These are phyloP conservation scores for Plebejus melissa DNA, from an alignment of 2,888 invertebrate species.

Conservation along the genomic window DNA sequence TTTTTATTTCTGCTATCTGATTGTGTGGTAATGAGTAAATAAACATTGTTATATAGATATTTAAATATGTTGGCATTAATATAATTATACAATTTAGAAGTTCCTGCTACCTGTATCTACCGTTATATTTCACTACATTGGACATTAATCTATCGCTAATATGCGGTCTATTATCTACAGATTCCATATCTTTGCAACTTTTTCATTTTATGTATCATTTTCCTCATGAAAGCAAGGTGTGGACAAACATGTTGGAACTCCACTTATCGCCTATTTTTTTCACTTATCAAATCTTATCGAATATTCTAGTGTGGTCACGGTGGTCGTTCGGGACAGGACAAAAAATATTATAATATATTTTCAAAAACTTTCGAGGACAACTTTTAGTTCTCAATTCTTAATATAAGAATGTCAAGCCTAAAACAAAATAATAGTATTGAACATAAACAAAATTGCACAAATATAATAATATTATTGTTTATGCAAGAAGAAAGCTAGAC, in stretches of 20 bases:
- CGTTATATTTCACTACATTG: not conserved
- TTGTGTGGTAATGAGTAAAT: not conserved
- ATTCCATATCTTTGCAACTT: constrained; percentile 16
- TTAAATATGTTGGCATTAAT: not conserved
- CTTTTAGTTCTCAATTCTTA: not conserved
- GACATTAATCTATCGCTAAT: not conserved
- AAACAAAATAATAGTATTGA: not conserved
- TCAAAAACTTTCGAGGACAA: not conserved
- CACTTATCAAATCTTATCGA: constrained; percentile 12
- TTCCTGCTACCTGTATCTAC: not conserved
- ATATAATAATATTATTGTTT: not conserved
- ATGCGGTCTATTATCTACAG: not conserved
- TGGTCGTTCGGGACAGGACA: not conserved
- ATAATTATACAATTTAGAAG: not conserved
- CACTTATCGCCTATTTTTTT: not conserved
- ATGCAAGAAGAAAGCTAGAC: not conserved
- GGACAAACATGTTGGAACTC: not conserved
- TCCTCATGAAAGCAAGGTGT: constrained; percentile 16
- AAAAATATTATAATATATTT: not conserved
- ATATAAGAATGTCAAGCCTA: not conserved
- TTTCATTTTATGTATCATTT: constrained; percentile 7
- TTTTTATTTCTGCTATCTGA: not conserved
- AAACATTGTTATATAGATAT: not conserved
- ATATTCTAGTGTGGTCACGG: not conserved
- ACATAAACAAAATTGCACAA: not conserved